Conservation (phyloP, 2,888 invertebrate genomes). For the Leucophenga montana region DNA sequence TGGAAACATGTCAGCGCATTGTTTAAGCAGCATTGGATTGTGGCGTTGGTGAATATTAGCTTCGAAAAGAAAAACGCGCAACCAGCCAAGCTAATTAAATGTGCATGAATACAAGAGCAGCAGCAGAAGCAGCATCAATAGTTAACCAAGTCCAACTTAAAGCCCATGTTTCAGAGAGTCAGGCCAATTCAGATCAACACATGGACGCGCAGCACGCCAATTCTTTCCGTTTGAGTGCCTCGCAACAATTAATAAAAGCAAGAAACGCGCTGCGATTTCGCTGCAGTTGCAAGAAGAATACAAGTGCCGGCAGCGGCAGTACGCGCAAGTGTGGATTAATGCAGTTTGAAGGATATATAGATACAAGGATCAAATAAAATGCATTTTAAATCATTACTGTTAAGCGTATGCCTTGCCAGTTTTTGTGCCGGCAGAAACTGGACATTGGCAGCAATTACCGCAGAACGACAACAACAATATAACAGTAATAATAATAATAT, state of each 20-base stretch:
- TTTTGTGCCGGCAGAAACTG: neutral
- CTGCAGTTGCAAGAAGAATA: constrained; percentile 64
- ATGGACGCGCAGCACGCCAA: constrained; percentile 69
- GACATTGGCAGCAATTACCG: constrained; percentile 36
- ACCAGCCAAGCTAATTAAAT: constrained; percentile 52
- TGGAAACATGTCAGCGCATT: constrained; percentile 67
- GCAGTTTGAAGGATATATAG: neutral
- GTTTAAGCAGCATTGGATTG: neutral
- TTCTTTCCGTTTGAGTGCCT: constrained; percentile 68
- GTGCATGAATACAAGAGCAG: no score
- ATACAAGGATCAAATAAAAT: constrained; percentile 24
- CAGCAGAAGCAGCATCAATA: no score
- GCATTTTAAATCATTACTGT: constrained; percentile 23
- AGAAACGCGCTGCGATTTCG: constrained; percentile 56
- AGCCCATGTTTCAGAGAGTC: neutral
- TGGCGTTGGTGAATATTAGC: neutral
- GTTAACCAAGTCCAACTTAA: constrained; percentile 19
- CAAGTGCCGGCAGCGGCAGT: neutral
- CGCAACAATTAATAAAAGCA: constrained; percentile 70
- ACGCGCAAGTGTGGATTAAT: constrained; percentile 2
- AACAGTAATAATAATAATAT: no score
- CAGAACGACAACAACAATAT: constrained; percentile 25
- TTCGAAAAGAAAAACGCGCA: constrained; percentile 30
- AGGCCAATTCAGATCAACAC: constrained; percentile 22
- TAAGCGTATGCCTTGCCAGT: neutral